Evolutionary conservation across 2,113 vertebrate species (phyloP).

Genomic region (Marmota monax): DNA sequence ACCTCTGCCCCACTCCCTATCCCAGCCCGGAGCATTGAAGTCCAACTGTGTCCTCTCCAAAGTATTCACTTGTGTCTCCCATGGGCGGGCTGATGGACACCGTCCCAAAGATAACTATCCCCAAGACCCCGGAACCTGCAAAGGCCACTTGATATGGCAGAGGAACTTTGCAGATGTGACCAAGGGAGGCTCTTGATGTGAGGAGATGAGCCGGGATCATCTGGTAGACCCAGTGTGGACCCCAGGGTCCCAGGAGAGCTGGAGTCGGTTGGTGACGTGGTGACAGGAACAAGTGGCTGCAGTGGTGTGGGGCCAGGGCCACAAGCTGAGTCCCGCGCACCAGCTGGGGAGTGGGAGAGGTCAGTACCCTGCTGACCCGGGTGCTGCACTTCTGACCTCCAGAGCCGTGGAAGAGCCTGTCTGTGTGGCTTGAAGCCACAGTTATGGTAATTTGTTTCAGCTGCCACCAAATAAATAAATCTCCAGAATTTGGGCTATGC

Average conservation of each 20-base stretch:
- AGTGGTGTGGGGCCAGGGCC: fast-evolving
- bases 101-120: not conserved
- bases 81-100: too few relatives aligned
- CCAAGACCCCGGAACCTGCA: not conserved
- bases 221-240: too few relatives aligned
- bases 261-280: fast-evolving
- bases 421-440: not conserved
- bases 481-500: not conserved
- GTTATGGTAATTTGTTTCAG: not conserved
- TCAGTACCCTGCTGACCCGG: too few relatives aligned
- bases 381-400: not conserved
- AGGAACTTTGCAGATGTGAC: not conserved
- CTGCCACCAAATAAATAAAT: not conserved
- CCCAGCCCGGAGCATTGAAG: fast-evolving
- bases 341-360: not conserved
- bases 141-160: not conserved
- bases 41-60: not conserved
- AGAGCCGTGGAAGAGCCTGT: not conserved
- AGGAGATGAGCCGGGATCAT: not conserved
- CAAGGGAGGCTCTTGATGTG: not conserved
- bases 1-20: too few relatives aligned
- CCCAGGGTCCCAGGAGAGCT: not conserved
- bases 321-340: fast-evolving
- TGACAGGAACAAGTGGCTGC: fast-evolving
- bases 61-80: not conserved